A percentile compares a stretch with the other conserved stretches of the same genome.
Conservation (phyloP, 2,113 vertebrate species). For the Solenodon paradoxus region DNA sequence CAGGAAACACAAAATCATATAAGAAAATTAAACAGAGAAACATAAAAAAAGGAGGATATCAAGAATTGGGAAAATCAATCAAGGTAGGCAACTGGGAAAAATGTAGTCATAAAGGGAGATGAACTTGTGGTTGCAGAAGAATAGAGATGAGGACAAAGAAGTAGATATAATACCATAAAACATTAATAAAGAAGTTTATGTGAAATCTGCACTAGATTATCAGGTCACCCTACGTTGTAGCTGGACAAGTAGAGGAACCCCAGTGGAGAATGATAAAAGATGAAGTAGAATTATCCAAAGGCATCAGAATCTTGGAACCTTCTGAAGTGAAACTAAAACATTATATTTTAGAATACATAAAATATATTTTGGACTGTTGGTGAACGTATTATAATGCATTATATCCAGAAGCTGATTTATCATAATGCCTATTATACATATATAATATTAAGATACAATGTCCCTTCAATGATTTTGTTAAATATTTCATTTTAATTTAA, state of each 20-base stretch:
- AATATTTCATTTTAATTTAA: not conserved
- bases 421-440: too few relatives aligned
- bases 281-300: not conserved
- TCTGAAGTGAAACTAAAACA: not conserved
- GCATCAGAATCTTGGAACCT: not conserved
- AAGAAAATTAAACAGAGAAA: not conserved
- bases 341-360: not conserved
- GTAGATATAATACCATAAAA: fast-evolving
- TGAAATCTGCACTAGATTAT: not conserved
- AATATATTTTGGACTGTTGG: too few relatives aligned
- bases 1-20: not conserved
- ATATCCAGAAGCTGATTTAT: too few relatives aligned
- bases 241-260: not conserved
- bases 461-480: too few relatives aligned
- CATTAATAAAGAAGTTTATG: not conserved
- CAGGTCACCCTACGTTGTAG: fast-evolving
- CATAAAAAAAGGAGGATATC: not conserved
- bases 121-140: not conserved
- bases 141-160: too few relatives aligned
- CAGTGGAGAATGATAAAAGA: not conserved
- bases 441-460: too few relatives aligned
- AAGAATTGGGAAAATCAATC: not conserved
- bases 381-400: too few relatives aligned
- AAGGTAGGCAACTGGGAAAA: not conserved
- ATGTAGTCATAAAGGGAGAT: not conserved